Evolutionary conservation across 2,888 invertebrate species (phyloP), one percentile per base, ranked within the genome.

Genomic region (Epistrophella euchroma): DNA sequence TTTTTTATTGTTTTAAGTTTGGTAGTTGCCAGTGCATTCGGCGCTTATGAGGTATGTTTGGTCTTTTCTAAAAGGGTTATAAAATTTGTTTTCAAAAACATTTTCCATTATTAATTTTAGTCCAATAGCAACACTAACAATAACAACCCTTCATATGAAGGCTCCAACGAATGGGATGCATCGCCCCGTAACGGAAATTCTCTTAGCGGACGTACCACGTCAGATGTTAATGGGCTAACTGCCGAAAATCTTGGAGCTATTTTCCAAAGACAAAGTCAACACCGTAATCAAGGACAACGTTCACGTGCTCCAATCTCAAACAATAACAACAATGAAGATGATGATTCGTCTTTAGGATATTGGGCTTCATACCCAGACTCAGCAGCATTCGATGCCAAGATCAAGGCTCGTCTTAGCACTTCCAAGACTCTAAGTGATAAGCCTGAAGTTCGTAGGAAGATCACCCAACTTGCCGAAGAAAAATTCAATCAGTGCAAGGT

Each of bases 311-410:
- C 40, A 58, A 6, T 2, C 4, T 52, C 50, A 19, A 52, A 37
- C 32, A 58, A 40, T n/a, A 56, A 43, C 47, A 66, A 25, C 37
- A 47, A 43, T n/a, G 22, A 22, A 7, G 40, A 11, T 4, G 45
- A 56, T 3, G 50, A 71, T 32, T 78, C 86, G 2, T 43, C 70
- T 4, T 19, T 82, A 22, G 77, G 73, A 25, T 56, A 62, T n/a
- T 86, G 81, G 85, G 62, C 77, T 0, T 22, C 70, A 2, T 81
- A 82, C 64, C 82, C 82, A n/a, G 82, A 86, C 58, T 74, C 86
- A 25, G 86, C 86, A 5, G 40, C 78, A 4, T 86, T 86, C 37
- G 64, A 71, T 64, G 86, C 86, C 7, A 86, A 86, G 47, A 71
- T 86, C 25, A 77, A 68, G 3, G 22, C 40, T 15, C 86, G 86